Conservation (phyloP, 1,140 invertebrate species). For the Formica exsecta region DNA sequence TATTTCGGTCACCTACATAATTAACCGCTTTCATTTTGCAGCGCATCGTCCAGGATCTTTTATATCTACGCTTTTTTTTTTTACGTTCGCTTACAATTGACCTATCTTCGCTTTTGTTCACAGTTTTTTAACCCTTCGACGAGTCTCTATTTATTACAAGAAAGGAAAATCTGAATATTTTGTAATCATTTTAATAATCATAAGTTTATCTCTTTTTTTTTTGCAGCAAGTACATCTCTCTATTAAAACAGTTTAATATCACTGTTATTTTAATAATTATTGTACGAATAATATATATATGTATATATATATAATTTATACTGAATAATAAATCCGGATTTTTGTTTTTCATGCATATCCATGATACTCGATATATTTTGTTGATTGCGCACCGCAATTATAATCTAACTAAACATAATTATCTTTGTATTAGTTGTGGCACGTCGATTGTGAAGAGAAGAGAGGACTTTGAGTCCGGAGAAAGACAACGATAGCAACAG, state of each 20-base stretch:
- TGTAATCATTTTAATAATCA: neutral
- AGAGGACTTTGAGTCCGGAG: conserved; percentile 35
- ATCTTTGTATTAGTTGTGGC: neutral
- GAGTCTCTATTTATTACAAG: neutral
- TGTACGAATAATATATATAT: neutral
- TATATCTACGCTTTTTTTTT: conserved; percentile 12
- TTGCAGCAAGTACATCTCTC: neutral
- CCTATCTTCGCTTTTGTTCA: conserved; percentile 1
- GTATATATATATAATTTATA: neutral
- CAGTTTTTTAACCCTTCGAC: conserved; percentile 22
- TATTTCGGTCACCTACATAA: conserved; percentile 65
- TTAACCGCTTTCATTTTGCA: conserved; percentile 66
- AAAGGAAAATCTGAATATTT: neutral
- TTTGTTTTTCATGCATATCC: neutral
- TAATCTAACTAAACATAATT: neutral
- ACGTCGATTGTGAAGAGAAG: conserved; percentile 28
- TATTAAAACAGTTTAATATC: neutral
- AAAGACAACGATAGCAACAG: conserved; percentile 71
- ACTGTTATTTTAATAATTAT: neutral
- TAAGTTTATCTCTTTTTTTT: neutral
- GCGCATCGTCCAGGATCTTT: conserved; percentile 52
- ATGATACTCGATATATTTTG: neutral
- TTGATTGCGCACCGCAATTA: neutral
- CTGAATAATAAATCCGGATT: neutral
- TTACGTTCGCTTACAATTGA: conserved; percentile 23